These are phyloP conservation scores for Gallinago jamesoni DNA, from an alignment of 2,113 vertebrate species.

Conservation along the genomic window DNA sequence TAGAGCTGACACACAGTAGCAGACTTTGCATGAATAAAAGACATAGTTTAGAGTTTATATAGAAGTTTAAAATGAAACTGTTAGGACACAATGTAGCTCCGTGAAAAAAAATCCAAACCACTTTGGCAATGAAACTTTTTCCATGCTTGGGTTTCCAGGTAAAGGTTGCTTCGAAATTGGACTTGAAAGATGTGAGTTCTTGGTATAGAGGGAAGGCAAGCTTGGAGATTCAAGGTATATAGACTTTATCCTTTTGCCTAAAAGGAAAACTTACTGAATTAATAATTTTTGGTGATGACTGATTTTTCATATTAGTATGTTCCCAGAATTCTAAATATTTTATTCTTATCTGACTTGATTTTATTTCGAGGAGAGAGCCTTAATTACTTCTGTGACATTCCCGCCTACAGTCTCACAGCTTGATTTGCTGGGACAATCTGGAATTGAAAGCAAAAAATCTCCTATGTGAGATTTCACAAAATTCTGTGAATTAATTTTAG, in stretches of 20 bases:
- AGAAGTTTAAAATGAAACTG: neutral
- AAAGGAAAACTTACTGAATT: neutral
- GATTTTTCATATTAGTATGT: neutral
- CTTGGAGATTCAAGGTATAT: neutral
- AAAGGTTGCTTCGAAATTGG: neutral
- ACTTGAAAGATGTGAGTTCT: neutral
- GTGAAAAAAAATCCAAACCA: too few species aligned
- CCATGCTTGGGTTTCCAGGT: neutral
- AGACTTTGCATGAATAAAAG: neutral
- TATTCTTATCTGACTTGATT: neutral
- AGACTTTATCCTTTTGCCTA: neutral
- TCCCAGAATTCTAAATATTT: neutral
- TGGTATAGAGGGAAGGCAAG: neutral
- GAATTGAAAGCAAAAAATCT: neutral
- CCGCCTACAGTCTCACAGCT: neutral
- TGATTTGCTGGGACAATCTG: neutral
- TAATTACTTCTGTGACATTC: neutral
- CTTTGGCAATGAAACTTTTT: neutral
- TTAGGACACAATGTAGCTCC: neutral
- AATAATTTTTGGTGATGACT: neutral
- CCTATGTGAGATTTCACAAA: neutral
- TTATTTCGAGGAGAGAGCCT: neutral
- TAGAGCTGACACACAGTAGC: neutral
- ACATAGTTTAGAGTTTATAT: neutral
- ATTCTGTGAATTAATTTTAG: neutral